Evolutionary conservation across 2,797 vertebrate genomes (phyloP), one percentile per base, ranked within the genome.

Genomic region (Hemibagrus guttatus): DNA sequence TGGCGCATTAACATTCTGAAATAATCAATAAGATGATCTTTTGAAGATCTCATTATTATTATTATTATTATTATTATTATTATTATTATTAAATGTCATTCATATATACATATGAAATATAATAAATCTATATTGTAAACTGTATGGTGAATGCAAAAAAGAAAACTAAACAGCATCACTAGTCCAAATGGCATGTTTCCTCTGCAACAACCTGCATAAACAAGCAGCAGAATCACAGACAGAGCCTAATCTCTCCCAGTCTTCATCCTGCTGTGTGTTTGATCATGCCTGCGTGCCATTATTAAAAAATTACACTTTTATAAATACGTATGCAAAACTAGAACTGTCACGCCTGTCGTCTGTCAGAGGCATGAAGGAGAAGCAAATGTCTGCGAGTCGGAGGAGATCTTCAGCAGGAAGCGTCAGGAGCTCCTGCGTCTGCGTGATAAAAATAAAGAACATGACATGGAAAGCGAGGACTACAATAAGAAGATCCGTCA

Each of bases 291-390:
- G 39, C 23, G 11, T 28, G 46, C 1, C n/a, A 21, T 68, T 68
- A 66, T 31, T 59, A 23, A 12, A n/a, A 54, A 82, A 82, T 74
- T 4, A n/a, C 69, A 84, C 69, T 84, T 58, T 66, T 46, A 49
- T 68, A 42, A 61, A 68, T 78, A 68, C 4, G 26, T 56, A 21
- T 72, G 63, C 31, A 84, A 79, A 80, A 49, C 71, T 64, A 58
- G 7, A 39, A 12, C n/a, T 87, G 61, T 52, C 14, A 79, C 23
- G 0, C 14, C 58, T 90, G 90, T 42, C 75, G 87, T 61, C 74
- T 86, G 23, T 88, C 92, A 97, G 96, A 96, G 93, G 92, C 90
- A 80, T 56, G 86, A 80, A 19, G 88, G 89, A 49, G 78, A 95
- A 88, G 90, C 82, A 74, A 93, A 96, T 83, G 79, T 96, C 68